These are phyloP conservation scores for Grapholita molesta DNA, from an alignment of 1,140 invertebrate species.

Conservation along the genomic window DNA sequence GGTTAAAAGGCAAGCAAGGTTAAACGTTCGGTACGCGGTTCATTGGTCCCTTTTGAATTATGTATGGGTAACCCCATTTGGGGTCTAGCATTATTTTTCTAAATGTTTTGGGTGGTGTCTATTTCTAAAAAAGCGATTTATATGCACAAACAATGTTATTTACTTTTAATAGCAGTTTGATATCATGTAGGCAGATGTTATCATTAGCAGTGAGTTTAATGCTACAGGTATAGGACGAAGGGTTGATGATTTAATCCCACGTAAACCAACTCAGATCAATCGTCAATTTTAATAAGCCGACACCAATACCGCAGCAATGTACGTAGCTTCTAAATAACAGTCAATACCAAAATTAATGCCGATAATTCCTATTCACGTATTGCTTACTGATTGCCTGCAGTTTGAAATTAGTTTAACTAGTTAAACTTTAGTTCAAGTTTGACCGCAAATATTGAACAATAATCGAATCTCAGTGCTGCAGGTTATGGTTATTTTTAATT, in stretches of 20 bases:
- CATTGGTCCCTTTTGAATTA: constrained; percentile 7
- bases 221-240: too few relatives aligned
- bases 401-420: neutral
- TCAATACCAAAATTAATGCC: neutral
- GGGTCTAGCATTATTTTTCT: neutral
- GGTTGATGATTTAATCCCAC: neutral
- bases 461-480: too few relatives aligned
- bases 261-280: neutral
- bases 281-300: neutral
- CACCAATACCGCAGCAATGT: neutral
- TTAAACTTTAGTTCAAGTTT: too few relatives aligned
- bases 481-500: too few relatives aligned
- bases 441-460: too few relatives aligned
- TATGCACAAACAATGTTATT: too few relatives aligned
- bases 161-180: too few relatives aligned
- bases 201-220: too few relatives aligned
- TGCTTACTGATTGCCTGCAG: neutral
- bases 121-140: too few relatives aligned
- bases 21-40: constrained; percentile 6
- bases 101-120: neutral
- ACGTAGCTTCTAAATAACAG: neutral
- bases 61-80: constrained; percentile 8
- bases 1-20: constrained; percentile 8
- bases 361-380: neutral
- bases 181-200: too few relatives aligned